Base-by-base conservation (phyloP, 2,888 invertebrate genomes). In the Julus scanicus region DNA sequence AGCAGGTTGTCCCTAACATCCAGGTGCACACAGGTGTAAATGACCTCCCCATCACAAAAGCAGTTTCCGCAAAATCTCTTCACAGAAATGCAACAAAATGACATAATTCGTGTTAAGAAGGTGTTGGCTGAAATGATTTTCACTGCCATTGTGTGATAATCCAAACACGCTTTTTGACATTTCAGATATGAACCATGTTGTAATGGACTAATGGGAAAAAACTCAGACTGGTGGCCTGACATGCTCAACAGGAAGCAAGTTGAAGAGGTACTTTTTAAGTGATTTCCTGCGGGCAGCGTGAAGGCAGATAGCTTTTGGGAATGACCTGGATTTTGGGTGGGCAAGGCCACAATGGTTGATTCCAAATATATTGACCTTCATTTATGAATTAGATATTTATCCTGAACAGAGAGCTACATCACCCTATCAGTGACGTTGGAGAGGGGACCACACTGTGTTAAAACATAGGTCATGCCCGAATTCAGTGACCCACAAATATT, bases 271-370 rank as follows among this genome's bases (percentile, higher is more conserved):
- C 13, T 37, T 80, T 80, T 80, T 80, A 37, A 71, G 80, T 80
- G 80, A 80, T 80, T 80, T 80, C 80, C 80, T 80, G 71, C 20
- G 71, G 71, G 71, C 71, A 71, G n/a, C 71, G 20, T 29, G 71
- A 71, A 20, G 71, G 71, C 71, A 71, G 71, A 29, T n/a, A 29
- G 53, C 71, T 20, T 29, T 44, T 9, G 29, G 29, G 80, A 80
- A 80, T 80, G 80, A 80, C 80, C 80, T 80, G 80, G 37, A 80
- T 80, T 80, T 80, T 80, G 80, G 37, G 80, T 80, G 80, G 80
- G 80, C 80, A 80, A 80, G 80, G 80, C 80, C 80, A 8, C 80
- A 80, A 80, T 11, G 37, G 11, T 80, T 80, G 80, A 80, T 80
- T 80, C 37, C 13, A 53, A 37, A 80, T 80, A 9, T 80, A 80